Evolutionary conservation across 1,140 invertebrate species (phyloP), one percentile per base, ranked within the genome.

Genomic region (Nilaparvata lugens): DNA sequence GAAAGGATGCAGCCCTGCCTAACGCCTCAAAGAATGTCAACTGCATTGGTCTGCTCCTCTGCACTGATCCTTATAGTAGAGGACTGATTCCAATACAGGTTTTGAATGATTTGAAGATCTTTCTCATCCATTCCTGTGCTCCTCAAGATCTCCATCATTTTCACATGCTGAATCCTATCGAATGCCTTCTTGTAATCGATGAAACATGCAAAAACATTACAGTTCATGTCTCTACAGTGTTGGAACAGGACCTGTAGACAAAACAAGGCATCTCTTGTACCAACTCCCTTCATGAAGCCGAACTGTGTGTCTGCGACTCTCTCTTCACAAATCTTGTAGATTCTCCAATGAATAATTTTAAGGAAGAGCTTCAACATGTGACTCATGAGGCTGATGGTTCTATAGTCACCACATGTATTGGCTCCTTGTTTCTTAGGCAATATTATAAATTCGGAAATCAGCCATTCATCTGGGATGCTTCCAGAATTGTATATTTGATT

Each of bases 1-100:
- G 66, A 69, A 52, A 68, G 25, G 28, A 69, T 57, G 52, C 68
- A 71, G 43, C 70, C 71, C 48, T 72, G 70, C 18, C 68, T 52
- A 13, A 69, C 66, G 4, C 65, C 68, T 38, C 64, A 4, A 28
- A 28, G 25, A 28, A 28, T 28, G 25, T 28, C 25, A 28, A 28
- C 25, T 7, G 25, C 25, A 28, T 28, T 28, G 7, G 25, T 28
- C 7, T 28, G 25, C 25, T 28, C 25, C 7, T 28, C 25, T 4
- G 25, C 25, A 28, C 25, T 28, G 25, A 28, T 28, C 25, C 25
- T 28, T 28, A 28, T 28, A 28, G 25, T 28, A 28, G 25, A 28
- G 25, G 25, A 28, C 25, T 58, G 56, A 51, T 58, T 48, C 56
- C 56, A 58, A 23, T 51, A 58, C 28, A 58, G 23, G 18, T 58